Percentiles rank a stretch among this genome's conserved stretches.
Conservation (phyloP, 2,888 invertebrate species). For the Ectemnius continuus region DNA sequence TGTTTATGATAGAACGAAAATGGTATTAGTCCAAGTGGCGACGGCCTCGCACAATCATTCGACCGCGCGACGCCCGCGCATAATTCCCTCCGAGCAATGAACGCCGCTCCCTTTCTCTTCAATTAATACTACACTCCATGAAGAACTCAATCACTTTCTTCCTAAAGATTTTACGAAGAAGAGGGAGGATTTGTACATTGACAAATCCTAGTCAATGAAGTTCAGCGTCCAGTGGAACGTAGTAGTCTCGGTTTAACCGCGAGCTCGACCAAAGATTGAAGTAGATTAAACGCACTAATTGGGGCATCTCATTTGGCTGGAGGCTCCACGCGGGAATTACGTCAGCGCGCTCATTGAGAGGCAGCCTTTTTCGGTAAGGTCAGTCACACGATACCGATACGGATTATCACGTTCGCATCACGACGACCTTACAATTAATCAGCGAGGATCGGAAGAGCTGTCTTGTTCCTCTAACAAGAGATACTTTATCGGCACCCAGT, state of each 20-base stretch:
- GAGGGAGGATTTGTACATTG: too few relatives aligned
- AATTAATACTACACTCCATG: too few relatives aligned
- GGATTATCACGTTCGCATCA: too few relatives aligned
- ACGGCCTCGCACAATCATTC: background rate
- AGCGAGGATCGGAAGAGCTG: too few relatives aligned
- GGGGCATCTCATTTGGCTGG: background rate
- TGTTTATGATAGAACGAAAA: conserved; percentile 45
- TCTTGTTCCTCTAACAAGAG: too few relatives aligned
- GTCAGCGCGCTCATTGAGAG: conserved; percentile 11
- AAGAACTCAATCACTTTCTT: too few relatives aligned
- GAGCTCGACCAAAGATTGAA: too few relatives aligned
- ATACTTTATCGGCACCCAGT: background rate
- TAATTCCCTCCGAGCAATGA: conserved; percentile 33
- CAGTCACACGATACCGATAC: background rate
- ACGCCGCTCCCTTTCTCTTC: background rate
- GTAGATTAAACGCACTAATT: background rate
- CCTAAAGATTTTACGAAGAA: too few relatives aligned
- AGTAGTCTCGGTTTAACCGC: too few relatives aligned
- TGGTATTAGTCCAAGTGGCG: conserved; percentile 32
- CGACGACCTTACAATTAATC: too few relatives aligned
- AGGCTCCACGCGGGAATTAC: background rate
- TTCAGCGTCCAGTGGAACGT: too few relatives aligned
- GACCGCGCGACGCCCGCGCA: background rate
- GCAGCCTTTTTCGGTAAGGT: background rate
- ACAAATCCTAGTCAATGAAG: too few relatives aligned